A percentile compares a stretch with the other conserved stretches of the same genome.
Evolutionary conservation across 2,888 invertebrate genomes (phyloP).

Genomic region (Smittia aterrima): DNA sequence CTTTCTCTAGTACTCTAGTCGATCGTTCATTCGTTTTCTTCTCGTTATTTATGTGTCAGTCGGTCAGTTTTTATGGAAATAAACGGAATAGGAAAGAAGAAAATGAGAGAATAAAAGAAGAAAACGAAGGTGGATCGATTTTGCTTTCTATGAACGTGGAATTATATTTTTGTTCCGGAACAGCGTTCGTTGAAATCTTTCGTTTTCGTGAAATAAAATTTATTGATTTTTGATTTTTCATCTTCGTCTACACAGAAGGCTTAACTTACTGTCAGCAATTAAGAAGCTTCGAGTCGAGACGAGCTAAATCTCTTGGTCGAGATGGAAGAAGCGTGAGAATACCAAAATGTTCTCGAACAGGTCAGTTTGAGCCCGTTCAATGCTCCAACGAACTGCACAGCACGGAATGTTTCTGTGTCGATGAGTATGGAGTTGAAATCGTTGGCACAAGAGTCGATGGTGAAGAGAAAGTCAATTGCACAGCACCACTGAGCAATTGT

Average conservation of each 20-base stretch:
- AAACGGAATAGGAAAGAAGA: conserved; percentile 26
- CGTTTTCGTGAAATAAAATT: neutral
- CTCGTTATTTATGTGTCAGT: conserved; percentile 35
- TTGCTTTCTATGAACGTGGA: conserved; percentile 32
- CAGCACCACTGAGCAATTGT: conserved; percentile 63
- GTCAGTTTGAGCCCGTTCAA: conserved; percentile 74
- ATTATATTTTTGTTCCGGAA: neutral
- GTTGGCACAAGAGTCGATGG: conserved; percentile 67
- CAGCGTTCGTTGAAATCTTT: neutral
- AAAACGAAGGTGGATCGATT: conserved; percentile 39
- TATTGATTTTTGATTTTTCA: neutral
- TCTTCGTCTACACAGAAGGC: conserved; percentile 47
- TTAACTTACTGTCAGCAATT: conserved; percentile 66
- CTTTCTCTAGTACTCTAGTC: too few species aligned
- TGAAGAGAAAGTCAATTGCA: conserved; percentile 44
- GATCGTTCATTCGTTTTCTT: neutral
- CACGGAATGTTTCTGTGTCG: conserved; percentile 78
- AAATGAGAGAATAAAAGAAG: conserved; percentile 13
- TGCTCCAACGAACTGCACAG: conserved; percentile 71
- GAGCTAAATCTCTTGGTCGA: conserved; percentile 59
- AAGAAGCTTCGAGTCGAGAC: conserved; percentile 61
- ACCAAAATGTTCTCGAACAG: conserved; percentile 69
- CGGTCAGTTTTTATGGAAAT: conserved; percentile 27
- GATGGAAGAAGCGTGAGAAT: conserved; percentile 57
- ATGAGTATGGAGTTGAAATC: conserved; percentile 73